Evolutionary conservation across 2,797 vertebrate species (phyloP).

Genomic region (Halcyon badia): DNA sequence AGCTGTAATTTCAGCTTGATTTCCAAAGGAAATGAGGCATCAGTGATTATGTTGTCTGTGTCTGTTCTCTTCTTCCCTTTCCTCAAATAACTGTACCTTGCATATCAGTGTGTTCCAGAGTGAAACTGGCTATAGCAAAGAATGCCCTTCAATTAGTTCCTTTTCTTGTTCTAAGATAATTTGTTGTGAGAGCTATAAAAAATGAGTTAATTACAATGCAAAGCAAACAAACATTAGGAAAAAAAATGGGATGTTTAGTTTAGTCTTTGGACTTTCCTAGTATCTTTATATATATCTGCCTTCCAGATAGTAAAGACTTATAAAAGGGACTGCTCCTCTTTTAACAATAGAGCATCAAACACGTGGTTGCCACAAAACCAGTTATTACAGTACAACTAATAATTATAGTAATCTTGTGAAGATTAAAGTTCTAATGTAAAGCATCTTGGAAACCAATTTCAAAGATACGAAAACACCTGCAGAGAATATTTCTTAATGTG

Average conservation of each 20-base stretch:
- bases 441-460: conserved; percentile 34
- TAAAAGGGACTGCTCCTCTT: conserved; percentile 19
- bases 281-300: conserved; percentile 43
- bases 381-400: conserved; percentile 56
- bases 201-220: conserved; percentile 4
- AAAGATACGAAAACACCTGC: conserved; percentile 43
- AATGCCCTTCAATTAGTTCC: not conserved
- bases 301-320: conserved; percentile 53
- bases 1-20: not conserved
- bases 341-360: conserved; percentile 46
- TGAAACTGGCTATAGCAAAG: not conserved
- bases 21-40: not conserved
- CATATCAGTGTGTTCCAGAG: not conserved
- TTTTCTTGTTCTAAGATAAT: conserved; percentile 3
- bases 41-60: not conserved
- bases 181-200: not conserved
- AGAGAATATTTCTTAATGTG: conserved; percentile 49
- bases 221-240: not conserved
- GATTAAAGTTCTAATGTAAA: conserved; percentile 69
- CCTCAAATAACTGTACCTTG: not conserved
- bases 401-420: conserved; percentile 56
- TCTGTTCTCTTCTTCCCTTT: not conserved
- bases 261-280: conserved; percentile 26
- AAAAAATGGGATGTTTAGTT: not conserved
- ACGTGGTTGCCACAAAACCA: conserved; percentile 26